Percentiles rank a stretch among this genome's conserved stretches.
Conservation (phyloP, 2,888 invertebrate species). For the Mythimna vitellina region DNA sequence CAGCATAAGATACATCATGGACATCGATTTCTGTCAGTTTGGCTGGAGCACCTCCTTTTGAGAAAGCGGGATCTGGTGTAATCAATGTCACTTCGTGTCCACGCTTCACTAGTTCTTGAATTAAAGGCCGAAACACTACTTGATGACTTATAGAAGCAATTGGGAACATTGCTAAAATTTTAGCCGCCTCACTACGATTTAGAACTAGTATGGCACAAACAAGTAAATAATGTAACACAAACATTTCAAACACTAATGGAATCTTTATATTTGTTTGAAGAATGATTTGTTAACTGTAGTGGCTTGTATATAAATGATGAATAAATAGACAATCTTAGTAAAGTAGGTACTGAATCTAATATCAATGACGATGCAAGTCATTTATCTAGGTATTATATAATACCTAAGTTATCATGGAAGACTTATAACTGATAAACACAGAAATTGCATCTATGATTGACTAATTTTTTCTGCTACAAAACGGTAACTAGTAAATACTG, state of each 20-base stretch:
- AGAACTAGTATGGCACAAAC: background rate
- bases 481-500: too few species aligned
- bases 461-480: too few species aligned
- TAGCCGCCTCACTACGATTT: conserved; percentile 25
- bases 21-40: conserved; percentile 78
- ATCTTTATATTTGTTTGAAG: background rate
- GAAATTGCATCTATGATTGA: background rate
- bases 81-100: conserved; percentile 44
- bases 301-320: background rate
- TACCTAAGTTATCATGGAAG: background rate
- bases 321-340: background rate
- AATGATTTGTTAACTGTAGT: background rate
- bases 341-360: background rate
- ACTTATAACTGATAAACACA: background rate
- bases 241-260: conserved; percentile 2
- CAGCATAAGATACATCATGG: conserved; percentile 73
- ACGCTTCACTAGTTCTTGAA: conserved; percentile 21
- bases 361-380: background rate
- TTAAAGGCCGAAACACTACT: conserved; percentile 40
- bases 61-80: conserved; percentile 48
- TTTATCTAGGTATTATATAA: background rate
- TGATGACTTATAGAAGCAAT: conserved; percentile 39
- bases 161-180: conserved; percentile 35
- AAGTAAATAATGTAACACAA: background rate
- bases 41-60: conserved; percentile 70